phyloP scores from a whole-genome alignment of 2,797 vertebrate genomes.

The Dendrocincla fuliginosa region DNA sequence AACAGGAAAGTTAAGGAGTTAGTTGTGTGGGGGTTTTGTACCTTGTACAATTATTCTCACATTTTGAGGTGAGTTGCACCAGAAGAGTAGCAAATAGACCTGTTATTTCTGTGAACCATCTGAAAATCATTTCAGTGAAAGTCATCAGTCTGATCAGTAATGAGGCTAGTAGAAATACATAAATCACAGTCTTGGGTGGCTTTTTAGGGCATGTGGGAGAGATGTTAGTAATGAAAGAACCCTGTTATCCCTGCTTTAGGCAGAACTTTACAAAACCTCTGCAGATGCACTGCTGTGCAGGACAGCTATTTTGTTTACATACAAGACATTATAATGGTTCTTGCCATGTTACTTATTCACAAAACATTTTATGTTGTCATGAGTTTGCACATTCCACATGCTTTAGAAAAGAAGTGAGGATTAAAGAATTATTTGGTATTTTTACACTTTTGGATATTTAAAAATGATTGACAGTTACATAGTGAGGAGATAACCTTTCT shows the following conservation, averaged over 20 bases:
- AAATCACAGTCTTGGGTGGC: not conserved
- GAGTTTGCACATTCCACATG: not conserved
- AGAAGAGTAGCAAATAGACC: not conserved
- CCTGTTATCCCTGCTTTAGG: not conserved
- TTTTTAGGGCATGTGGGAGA: not conserved
- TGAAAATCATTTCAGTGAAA: not conserved
- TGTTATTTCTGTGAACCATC: not conserved
- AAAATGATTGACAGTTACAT: not conserved
- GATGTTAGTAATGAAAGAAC: not conserved
- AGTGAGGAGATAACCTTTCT: not conserved
- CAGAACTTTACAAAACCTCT: not conserved
- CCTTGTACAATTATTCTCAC: not conserved
- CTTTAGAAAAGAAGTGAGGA: not conserved
- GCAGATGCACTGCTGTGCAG: not conserved
- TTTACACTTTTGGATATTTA: not conserved
- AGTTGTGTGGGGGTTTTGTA: not conserved
- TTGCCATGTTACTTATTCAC: not conserved
- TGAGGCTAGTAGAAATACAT: not conserved
- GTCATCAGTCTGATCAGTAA: not conserved
- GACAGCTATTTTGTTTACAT: not conserved
- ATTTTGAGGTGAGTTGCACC: not conserved
- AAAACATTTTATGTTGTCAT: not conserved
- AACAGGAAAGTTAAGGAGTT: not conserved
- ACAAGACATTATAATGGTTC: not conserved
- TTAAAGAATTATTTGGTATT: not conserved